These are phyloP conservation scores for Orthosia cruda DNA, from an alignment of 2,888 invertebrate species.

Conservation along the genomic window DNA sequence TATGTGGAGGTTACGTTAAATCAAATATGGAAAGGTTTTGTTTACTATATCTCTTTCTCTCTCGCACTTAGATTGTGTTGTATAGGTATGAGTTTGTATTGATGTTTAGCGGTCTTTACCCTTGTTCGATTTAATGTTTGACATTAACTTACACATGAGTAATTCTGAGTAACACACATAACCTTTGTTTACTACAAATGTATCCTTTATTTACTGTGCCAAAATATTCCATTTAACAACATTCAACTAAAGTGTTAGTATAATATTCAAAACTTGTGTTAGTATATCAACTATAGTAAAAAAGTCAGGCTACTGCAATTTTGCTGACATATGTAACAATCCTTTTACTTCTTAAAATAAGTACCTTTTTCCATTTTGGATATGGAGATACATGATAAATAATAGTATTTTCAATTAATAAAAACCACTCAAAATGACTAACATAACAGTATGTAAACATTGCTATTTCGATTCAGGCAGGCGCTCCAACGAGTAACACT, in stretches of 20 bases:
- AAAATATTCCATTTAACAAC: neutral
- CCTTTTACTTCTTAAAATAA: too few species aligned
- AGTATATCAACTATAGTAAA: too few species aligned
- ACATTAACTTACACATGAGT: neutral
- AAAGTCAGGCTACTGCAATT: too few species aligned
- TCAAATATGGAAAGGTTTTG: constrained; percentile 46
- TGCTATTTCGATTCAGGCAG: constrained; percentile 13
- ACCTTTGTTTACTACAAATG: neutral
- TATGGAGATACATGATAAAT: neutral
- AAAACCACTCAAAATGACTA: neutral
- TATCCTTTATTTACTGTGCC: neutral
- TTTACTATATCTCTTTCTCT: constrained; percentile 19
- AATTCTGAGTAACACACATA: neutral
- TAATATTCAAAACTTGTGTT: too few species aligned
- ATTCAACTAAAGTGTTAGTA: too few species aligned
- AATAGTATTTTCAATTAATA: neutral
- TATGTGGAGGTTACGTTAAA: constrained; percentile 32
- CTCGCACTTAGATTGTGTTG: neutral
- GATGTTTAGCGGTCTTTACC: constrained; percentile 18
- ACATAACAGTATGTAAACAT: neutral
- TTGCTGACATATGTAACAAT: too few species aligned
- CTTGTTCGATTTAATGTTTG: constrained; percentile 21
- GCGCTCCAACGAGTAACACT: constrained; percentile 2
- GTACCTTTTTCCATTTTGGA: neutral
- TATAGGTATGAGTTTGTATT: constrained; percentile 15